Percentiles rank a stretch among this genome's conserved stretches.
These are phyloP conservation scores for rat (Rattus norvegicus) DNA, from an alignment of 2,113 vertebrate genomes.

Conservation along the genomic window GRCr8 NC_086025.1:110756001-110756500, in stretches of 20 bases:
- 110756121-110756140: constrained; percentile 14
- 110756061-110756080: not conserved
- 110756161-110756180: not conserved
- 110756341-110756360: constrained; percentile 41
- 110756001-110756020: not conserved
- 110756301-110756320: not conserved
- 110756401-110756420: not conserved
- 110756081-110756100: not conserved
- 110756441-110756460: not conserved
- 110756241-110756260: not conserved
- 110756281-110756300: constrained; percentile 3
- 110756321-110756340: constrained; percentile 30
- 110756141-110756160: constrained; percentile 6
- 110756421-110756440: not conserved
- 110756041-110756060: not conserved
- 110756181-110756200: not conserved
- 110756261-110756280: not conserved
- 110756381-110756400: constrained; percentile 20
- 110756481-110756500: not conserved
- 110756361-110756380: constrained; percentile 34
- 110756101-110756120: not conserved
- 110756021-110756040: not conserved
- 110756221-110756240: not conserved
- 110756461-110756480: not conserved
- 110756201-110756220: not conserved